A percentile compares a stretch with the other conserved stretches of the same genome.
Evolutionary conservation across 2,888 invertebrate genomes (phyloP).

Genomic region (Morpho deidamia): DNA sequence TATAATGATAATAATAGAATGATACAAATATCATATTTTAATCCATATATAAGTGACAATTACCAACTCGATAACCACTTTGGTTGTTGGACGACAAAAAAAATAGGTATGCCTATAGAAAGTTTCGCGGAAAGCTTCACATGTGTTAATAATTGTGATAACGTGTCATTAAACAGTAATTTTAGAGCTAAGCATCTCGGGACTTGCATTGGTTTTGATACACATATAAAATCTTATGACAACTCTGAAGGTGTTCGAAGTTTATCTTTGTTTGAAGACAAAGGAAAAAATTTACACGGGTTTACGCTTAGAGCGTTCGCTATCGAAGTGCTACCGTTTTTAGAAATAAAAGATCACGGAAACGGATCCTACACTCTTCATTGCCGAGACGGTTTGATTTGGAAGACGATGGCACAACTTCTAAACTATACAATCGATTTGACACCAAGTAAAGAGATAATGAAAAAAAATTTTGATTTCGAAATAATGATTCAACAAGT

Average conservation of each 20-base stretch:
- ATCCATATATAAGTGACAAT: conserved; percentile 43
- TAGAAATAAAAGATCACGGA: conserved; percentile 33
- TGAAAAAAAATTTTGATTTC: conserved; percentile 47
- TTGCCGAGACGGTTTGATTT: conserved; percentile 54
- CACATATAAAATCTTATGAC: conserved; percentile 32
- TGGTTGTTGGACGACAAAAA: conserved; percentile 51
- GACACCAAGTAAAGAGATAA: conserved; percentile 30
- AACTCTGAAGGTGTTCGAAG: conserved; percentile 5
- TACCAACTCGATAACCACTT: conserved; percentile 35
- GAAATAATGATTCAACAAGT: conserved; percentile 47
- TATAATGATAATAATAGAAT: conserved; percentile 34
- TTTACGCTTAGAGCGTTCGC: conserved; percentile 41
- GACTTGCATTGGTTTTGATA: conserved; percentile 52
- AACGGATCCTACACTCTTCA: conserved; percentile 42
- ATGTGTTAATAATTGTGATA: conserved; percentile 48
- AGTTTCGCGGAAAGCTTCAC: conserved; percentile 39
- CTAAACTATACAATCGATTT: conserved; percentile 61
- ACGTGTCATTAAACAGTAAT: conserved; percentile 43
- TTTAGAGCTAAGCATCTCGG: conserved; percentile 44
- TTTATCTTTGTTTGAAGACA: conserved; percentile 46
- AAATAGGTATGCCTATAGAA: conserved; percentile 41
- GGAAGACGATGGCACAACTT: conserved; percentile 48
- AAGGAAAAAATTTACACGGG: conserved; percentile 49
- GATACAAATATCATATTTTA: conserved; percentile 39
- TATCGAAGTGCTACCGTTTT: conserved; percentile 46